Evolutionary conservation across 2,797 vertebrate genomes (phyloP).

Genomic region (Sebastes aleutianus): DNA sequence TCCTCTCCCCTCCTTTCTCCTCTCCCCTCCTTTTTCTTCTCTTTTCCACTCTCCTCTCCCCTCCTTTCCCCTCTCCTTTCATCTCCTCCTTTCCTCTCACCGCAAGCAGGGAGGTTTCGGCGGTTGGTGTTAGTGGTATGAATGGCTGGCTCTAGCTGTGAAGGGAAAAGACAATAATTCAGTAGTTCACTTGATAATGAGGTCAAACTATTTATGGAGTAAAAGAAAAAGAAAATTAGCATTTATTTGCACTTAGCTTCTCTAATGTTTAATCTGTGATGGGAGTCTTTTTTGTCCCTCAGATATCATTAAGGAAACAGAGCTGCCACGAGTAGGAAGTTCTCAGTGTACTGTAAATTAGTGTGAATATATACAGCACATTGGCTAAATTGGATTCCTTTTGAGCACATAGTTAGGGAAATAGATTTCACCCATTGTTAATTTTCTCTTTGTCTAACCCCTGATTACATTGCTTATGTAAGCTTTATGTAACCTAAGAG

Average conservation of each 20-base stretch:
- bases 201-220: slow-evolving; percentile 22
- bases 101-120: not conserved
- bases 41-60: not conserved
- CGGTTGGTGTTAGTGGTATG: not conserved
- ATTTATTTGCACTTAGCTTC: slow-evolving; percentile 10
- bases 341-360: slow-evolving; percentile 19
- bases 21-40: not conserved
- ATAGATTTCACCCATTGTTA: slow-evolving; percentile 57
- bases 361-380: slow-evolving; percentile 24
- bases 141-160: not conserved
- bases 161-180: not conserved
- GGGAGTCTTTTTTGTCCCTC: slow-evolving; percentile 14
- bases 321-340: not conserved
- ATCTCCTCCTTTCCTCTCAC: not conserved
- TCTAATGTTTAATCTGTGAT: slow-evolving; percentile 9
- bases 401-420: slow-evolving; percentile 35
- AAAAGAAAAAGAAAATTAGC: not conserved
- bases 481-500: slow-evolving; percentile 44
- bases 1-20: not conserved
- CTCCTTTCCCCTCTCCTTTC: not conserved
- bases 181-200: slow-evolving; percentile 16
- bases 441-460: slow-evolving; percentile 57
- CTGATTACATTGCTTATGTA: slow-evolving; percentile 51
- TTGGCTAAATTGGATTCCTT: slow-evolving; percentile 46
- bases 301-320: slow-evolving; percentile 28